Conservation (phyloP, 2,888 invertebrate species). For the Leucophora obtusa region DNA sequence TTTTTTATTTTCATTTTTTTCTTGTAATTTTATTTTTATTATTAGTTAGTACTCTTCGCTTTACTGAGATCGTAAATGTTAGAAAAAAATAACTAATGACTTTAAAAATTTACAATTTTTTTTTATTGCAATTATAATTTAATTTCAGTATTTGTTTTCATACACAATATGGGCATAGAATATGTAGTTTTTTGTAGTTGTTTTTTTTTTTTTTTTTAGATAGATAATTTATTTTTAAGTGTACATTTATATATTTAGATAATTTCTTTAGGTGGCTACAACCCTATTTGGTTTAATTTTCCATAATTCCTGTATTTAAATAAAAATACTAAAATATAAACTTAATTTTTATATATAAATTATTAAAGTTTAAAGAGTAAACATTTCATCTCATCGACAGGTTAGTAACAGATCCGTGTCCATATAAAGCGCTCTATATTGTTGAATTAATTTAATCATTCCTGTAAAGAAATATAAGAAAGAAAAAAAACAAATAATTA, state of each 20-base stretch:
- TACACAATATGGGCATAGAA: neutral
- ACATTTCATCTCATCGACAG: conserved; percentile 1
- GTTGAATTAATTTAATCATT: conserved; percentile 48
- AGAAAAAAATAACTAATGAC: conserved; percentile 13
- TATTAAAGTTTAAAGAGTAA: conserved; percentile 8
- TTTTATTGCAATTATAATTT: neutral
- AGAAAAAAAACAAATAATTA: conserved; percentile 2
- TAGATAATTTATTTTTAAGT: neutral
- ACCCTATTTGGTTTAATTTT: conserved; percentile 52
- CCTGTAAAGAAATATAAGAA: conserved; percentile 55
- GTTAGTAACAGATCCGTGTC: conserved; percentile 19
- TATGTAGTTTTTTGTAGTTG: neutral
- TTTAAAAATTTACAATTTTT: neutral
- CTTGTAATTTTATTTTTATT: too few species aligned
- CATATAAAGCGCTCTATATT: conserved; percentile 10
- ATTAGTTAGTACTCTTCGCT: neutral
- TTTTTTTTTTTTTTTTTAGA: neutral
- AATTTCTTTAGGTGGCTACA: conserved; percentile 34
- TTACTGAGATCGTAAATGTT: conserved; percentile 21
- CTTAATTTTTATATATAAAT: conserved; percentile 1
- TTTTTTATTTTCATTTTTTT: neutral
- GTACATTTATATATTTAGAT: conserved; percentile 1
- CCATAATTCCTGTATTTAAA: conserved; percentile 38
- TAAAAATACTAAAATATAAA: conserved; percentile 1
- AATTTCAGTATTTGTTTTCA: neutral